Percentiles rank a stretch among this genome's conserved stretches.
Conservation (phyloP, 1,140 invertebrate genomes). For the Macrosteles quadrilineatus region DNA sequence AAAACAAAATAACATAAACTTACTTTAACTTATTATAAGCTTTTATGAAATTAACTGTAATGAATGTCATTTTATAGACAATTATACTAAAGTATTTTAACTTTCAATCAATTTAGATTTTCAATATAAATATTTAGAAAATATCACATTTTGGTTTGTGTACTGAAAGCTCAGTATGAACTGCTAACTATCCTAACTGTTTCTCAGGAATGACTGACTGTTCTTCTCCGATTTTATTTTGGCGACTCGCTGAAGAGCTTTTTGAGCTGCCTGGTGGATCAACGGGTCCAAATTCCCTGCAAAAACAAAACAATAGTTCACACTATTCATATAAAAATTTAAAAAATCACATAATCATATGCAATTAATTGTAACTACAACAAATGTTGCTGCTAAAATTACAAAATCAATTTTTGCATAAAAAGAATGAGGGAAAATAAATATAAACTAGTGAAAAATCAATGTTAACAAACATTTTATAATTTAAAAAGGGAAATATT, state of each 20-base stretch:
- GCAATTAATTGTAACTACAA: constrained; percentile 25
- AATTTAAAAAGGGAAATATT: neutral
- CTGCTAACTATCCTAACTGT: too few relatives aligned
- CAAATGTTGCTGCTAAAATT: constrained; percentile 27
- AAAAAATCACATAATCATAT: constrained; percentile 40
- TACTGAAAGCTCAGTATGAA: too few relatives aligned
- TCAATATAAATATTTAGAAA: too few relatives aligned
- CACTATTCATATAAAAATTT: constrained; percentile 15
- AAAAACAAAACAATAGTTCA: too few relatives aligned
- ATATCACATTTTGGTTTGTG: too few relatives aligned
- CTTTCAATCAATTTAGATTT: too few relatives aligned
- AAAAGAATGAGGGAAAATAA: constrained; percentile 23
- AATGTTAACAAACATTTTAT: neutral
- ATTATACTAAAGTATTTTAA: too few relatives aligned
- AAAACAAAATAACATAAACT: too few relatives aligned
- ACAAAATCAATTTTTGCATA: constrained; percentile 28
- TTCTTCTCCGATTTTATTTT: constrained; percentile 28
- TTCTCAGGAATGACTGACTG: constrained; percentile 20
- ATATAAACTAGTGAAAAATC: constrained; percentile 7
- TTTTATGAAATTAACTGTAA: too few relatives aligned
- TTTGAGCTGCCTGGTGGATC: constrained; percentile 75
- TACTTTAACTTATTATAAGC: too few relatives aligned
- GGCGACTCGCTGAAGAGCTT: constrained; percentile 47
- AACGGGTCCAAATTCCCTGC: constrained; percentile 76
- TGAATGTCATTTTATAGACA: too few relatives aligned